Percentiles rank a stretch among this genome's conserved stretches.
phyloP scores from a whole-genome alignment of 1,140 invertebrate species.

The Ganaspis sp. region DNA sequence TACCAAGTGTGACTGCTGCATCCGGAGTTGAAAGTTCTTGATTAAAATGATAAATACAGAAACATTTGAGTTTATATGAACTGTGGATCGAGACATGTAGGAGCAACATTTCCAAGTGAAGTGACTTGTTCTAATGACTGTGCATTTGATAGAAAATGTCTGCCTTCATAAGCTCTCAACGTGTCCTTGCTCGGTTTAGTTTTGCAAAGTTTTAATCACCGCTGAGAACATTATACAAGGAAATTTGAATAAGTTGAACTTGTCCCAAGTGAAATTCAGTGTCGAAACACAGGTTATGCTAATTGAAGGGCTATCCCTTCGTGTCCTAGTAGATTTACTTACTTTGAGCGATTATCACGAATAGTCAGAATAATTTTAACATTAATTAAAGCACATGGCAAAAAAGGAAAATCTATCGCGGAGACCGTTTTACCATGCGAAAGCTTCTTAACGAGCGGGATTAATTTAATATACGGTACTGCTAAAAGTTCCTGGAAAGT shows the following conservation, averaged over 20 bases:
- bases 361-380: conserved; percentile 23
- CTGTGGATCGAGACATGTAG: background rate
- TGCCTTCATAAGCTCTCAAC: background rate
- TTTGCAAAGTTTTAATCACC: conserved; percentile 19
- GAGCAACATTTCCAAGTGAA: background rate
- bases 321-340: conserved; percentile 15
- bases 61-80: background rate
- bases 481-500: background rate
- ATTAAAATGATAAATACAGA: background rate
- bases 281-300: conserved; percentile 10
- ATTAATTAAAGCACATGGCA: background rate
- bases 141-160: conserved; percentile 30
- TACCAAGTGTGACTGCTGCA: too few species aligned
- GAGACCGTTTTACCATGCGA: background rate
- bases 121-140: conserved; percentile 30
- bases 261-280: conserved; percentile 34
- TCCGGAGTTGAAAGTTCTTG: background rate
- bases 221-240: conserved; percentile 25
- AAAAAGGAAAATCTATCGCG: background rate
- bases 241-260: conserved; percentile 42
- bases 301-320: conserved; percentile 9
- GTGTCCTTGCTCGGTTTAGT: conserved; percentile 19
- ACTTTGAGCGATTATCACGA: conserved; percentile 23
- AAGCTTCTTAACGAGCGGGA: conserved; percentile 24
- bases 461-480: conserved; percentile 15